phyloP scores from a whole-genome alignment of 2,113 vertebrate genomes.

The Chaetops frenatus region DNA sequence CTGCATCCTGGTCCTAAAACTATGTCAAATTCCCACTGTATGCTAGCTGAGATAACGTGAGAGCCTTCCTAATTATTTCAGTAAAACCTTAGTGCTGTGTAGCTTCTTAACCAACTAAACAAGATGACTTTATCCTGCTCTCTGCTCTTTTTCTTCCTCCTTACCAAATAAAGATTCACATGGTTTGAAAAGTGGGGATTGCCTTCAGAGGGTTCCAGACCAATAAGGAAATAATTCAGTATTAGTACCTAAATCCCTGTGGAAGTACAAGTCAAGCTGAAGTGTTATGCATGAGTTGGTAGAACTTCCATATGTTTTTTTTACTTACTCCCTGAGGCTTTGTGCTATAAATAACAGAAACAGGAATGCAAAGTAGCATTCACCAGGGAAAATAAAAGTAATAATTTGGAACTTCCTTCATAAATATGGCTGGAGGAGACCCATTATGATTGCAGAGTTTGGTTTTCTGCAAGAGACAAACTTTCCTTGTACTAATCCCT shows the following conservation, averaged over 20 bases:
- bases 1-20: background rate
- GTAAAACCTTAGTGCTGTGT: background rate
- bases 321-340: background rate
- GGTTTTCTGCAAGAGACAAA: background rate
- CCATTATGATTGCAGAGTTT: background rate
- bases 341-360: conserved; percentile 37
- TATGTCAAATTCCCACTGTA: background rate
- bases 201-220: background rate
- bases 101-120: background rate
- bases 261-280: background rate
- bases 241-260: background rate
- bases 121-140: background rate
- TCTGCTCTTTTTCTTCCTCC: background rate
- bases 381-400: background rate
- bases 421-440: background rate
- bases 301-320: conserved; percentile 31
- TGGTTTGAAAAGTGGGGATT: background rate
- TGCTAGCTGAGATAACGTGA: fast-evolving
- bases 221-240: background rate
- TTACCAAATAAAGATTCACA: background rate
- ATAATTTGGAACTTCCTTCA: background rate
- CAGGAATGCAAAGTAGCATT: background rate
- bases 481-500: background rate
- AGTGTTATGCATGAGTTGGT: background rate
- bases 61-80: background rate